Evolutionary conservation across 2,797 vertebrate genomes (phyloP).

Genomic region (Onychomys torridus): DNA sequence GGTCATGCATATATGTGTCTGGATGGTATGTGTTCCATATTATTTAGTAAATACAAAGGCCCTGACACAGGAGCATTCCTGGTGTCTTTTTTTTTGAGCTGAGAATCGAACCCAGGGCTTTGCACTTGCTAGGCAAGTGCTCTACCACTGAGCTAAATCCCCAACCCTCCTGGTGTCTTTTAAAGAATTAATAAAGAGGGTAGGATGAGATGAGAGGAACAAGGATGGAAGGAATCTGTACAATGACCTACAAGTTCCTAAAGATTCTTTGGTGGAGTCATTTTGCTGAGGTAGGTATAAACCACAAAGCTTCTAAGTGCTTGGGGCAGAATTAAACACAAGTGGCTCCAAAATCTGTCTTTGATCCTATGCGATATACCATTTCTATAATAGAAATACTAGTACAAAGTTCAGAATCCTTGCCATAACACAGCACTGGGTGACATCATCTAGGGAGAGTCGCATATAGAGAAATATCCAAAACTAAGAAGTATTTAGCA

Average conservation of each 20-base stretch:
- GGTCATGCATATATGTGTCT: background rate
- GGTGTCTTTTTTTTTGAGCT: no score
- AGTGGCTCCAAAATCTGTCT: background rate
- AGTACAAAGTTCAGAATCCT: conserved; percentile 2
- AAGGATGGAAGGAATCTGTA: conserved; percentile 4
- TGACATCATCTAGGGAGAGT: background rate
- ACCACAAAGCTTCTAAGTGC: conserved; percentile 29
- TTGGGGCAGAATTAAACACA: conserved; percentile 44
- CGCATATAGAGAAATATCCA: background rate
- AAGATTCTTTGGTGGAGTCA: background rate
- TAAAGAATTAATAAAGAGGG: no score
- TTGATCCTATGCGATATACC: background rate
- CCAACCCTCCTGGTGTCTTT: background rate
- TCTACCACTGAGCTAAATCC: no score
- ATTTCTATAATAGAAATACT: conserved; percentile 37
- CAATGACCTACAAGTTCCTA: background rate
- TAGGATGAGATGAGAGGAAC: background rate
- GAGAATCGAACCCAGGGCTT: no score
- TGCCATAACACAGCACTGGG: background rate
- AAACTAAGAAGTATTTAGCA: conserved; percentile 27
- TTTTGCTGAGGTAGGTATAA: background rate
- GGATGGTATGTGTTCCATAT: background rate
- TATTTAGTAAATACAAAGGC: background rate
- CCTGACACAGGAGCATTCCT: background rate
- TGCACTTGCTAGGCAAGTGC: no score